A percentile compares a stretch with the other conserved stretches of the same genome.
Evolutionary conservation across 2,113 vertebrate species (phyloP).

Genomic region (Malurus cyaneus): DNA sequence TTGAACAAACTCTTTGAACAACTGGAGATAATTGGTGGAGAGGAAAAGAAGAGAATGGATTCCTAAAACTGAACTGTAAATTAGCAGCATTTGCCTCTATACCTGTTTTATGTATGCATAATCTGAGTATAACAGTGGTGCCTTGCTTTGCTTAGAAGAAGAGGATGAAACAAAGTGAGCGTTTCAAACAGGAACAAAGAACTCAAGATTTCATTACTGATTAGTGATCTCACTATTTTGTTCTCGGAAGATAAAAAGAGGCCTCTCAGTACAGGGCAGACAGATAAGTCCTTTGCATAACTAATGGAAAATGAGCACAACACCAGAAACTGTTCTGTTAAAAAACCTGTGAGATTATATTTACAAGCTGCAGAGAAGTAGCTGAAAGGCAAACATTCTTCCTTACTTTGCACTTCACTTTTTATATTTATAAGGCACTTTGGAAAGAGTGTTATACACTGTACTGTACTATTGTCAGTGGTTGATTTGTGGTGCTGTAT

Average conservation of each 20-base stretch:
- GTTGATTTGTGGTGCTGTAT: slow-evolving; percentile 11
- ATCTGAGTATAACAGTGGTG: background rate
- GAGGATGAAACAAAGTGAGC: background rate
- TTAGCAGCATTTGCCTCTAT: background rate
- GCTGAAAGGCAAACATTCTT: background rate
- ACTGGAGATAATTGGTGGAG: background rate
- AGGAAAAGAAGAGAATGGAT: background rate
- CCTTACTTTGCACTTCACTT: background rate
- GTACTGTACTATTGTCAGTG: background rate
- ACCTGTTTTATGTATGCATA: background rate
- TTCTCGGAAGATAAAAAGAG: background rate
- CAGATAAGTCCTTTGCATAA: background rate
- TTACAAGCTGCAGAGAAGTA: background rate
- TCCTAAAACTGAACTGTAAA: background rate
- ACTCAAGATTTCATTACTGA: background rate
- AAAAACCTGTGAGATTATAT: background rate
- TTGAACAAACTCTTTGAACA: background rate
- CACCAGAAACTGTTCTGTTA: background rate
- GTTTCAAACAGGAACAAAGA: background rate
- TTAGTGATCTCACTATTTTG: background rate
- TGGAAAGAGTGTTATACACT: background rate
- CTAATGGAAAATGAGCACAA: background rate
- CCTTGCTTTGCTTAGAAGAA: background rate
- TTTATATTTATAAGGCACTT: slow-evolving; percentile 35
- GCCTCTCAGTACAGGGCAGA: background rate